Evolutionary conservation across 2,113 vertebrate species (phyloP).

Genomic region (Oryctolagus cuniculus): DNA sequence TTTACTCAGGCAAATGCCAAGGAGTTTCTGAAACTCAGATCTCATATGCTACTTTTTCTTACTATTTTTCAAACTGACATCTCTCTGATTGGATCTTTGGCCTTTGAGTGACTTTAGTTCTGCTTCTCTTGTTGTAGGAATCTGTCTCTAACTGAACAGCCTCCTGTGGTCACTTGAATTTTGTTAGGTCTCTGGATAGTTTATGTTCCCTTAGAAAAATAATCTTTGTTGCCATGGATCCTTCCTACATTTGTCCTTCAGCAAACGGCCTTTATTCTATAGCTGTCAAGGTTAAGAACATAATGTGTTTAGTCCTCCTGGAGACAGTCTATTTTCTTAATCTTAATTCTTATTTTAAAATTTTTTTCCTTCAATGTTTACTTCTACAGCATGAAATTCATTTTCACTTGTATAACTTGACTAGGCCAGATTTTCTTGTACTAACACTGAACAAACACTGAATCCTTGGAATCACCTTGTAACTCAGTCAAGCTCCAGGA

Average conservation of each 20-base stretch:
- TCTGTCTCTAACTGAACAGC: slow-evolving; percentile 66
- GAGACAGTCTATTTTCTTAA: slow-evolving; percentile 14
- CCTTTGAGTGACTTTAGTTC: slow-evolving; percentile 81
- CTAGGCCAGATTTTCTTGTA: slow-evolving; percentile 7
- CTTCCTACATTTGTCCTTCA: slow-evolving; percentile 68
- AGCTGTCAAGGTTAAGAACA: slow-evolving; percentile 59
- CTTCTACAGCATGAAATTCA: slow-evolving; percentile 49
- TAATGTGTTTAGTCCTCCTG: slow-evolving; percentile 41
- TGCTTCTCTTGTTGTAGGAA: slow-evolving; percentile 71
- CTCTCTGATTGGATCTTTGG: slow-evolving; percentile 82
- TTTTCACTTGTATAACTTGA: slow-evolving; percentile 53
- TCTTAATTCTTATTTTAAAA: slow-evolving; percentile 52
- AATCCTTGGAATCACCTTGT: slow-evolving; percentile 64
- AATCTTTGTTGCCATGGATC: slow-evolving; percentile 45
- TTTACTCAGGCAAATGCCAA: slow-evolving; percentile 70
- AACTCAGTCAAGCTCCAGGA: not conserved
- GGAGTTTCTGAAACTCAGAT: slow-evolving; percentile 59
- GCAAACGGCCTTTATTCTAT: slow-evolving; percentile 47
- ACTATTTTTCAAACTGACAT: slow-evolving; percentile 83
- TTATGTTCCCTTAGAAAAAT: slow-evolving; percentile 72
- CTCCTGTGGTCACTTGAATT: slow-evolving; percentile 73
- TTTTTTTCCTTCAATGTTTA: slow-evolving; percentile 52
- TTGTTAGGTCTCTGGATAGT: slow-evolving; percentile 67
- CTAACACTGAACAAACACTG: not conserved
- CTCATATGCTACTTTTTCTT: slow-evolving; percentile 68